Evolutionary conservation across 2,888 invertebrate genomes (phyloP).

Genomic region (Polyommatus icarus): DNA sequence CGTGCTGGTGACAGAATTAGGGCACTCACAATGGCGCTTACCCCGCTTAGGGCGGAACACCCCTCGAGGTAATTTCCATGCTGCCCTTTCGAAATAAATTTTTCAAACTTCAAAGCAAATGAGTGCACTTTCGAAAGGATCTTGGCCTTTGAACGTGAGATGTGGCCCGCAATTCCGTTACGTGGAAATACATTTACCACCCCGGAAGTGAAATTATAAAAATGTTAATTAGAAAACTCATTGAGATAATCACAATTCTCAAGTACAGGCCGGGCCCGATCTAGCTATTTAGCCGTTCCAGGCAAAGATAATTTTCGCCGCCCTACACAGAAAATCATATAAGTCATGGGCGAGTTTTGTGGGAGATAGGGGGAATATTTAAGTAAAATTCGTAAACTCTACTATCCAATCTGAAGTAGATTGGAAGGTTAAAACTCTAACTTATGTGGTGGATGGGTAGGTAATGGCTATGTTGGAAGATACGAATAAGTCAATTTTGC

Average conservation of each 20-base stretch:
- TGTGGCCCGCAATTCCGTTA: neutral
- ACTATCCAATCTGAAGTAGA: no score
- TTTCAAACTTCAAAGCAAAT: neutral
- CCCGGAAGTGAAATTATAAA: neutral
- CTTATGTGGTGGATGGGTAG: no score
- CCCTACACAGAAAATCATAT: no score
- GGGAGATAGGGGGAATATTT: no score
- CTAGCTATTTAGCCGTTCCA: no score
- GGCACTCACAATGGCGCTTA: slow-evolving; percentile 3
- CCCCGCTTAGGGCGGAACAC: neutral
- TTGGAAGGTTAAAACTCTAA: no score
- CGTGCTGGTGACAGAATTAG: slow-evolving; percentile 10
- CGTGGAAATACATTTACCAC: neutral
- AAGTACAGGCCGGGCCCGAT: neutral
- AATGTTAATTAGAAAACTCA: neutral
- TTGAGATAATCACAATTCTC: neutral
- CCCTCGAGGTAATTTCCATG: neutral
- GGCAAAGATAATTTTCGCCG: no score
- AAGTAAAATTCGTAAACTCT: no score
- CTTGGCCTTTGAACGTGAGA: neutral
- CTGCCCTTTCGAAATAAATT: neutral
- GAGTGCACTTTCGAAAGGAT: neutral
- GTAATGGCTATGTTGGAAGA: no score
- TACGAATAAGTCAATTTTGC: no score
- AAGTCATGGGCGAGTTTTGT: no score